Conservation (phyloP, 1,140 invertebrate species). For the Anthonomus grandis region DNA sequence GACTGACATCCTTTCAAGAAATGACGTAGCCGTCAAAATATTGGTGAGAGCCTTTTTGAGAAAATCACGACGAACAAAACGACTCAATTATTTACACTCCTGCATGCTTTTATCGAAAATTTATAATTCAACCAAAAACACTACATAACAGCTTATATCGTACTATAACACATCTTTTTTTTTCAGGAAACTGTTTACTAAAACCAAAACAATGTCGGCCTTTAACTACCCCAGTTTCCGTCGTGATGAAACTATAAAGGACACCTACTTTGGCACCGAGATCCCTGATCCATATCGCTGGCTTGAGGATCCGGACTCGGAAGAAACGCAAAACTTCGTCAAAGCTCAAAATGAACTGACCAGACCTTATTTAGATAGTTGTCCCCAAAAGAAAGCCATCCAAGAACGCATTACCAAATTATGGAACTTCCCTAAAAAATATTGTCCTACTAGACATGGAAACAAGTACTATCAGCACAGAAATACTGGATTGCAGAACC, state of each 20-base stretch:
- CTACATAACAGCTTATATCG: too few species aligned
- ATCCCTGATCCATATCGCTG: constrained; percentile 92
- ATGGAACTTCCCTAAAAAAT: constrained; percentile 96
- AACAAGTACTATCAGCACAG: constrained; percentile 88
- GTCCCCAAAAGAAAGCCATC: constrained; percentile 69
- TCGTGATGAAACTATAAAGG: constrained; percentile 73
- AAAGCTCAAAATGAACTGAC: constrained; percentile 89
- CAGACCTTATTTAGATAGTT: constrained; percentile 77
- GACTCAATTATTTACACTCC: too few species aligned
- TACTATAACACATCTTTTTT: too few species aligned
- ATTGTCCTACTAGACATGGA: constrained; percentile 79
- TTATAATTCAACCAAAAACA: too few species aligned
- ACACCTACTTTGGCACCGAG: constrained; percentile 82
- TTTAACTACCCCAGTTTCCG: constrained; percentile 74
- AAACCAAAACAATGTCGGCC: too few species aligned
- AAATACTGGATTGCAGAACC: constrained; percentile 68
- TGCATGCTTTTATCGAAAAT: too few species aligned
- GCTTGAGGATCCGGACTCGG: constrained; percentile 92
- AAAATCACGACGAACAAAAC: too few species aligned
- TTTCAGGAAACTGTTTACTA: too few species aligned
- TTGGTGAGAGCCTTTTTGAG: too few species aligned
- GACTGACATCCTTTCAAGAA: too few species aligned
- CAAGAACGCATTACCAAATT: constrained; percentile 78
- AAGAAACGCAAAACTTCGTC: constrained; percentile 90
- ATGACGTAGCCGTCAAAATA: too few species aligned